Conservation (phyloP, 2,888 invertebrate genomes). For the Leptinotarsa haldemani region DNA sequence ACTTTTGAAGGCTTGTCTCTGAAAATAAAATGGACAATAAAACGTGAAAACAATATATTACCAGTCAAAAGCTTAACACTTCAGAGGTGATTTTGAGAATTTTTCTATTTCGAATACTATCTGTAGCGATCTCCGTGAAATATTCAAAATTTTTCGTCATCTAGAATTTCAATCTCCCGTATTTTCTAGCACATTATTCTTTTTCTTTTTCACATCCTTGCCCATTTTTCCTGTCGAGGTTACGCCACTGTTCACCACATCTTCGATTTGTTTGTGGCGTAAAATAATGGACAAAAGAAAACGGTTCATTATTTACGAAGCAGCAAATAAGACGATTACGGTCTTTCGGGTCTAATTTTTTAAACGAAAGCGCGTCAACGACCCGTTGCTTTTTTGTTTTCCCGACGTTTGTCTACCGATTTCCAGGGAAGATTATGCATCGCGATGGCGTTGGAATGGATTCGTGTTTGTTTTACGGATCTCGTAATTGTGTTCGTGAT, state of each 20-base stretch:
- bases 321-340: constrained; percentile 54
- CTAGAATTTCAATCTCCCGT: no score
- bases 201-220: neutral
- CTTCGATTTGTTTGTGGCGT: constrained; percentile 35
- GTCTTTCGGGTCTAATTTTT: constrained; percentile 47
- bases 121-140: no score
- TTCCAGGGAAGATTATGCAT: constrained; percentile 29
- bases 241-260: constrained; percentile 18
- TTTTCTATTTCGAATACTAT: no score
- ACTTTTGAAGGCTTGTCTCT: no score
- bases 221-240: neutral
- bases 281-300: constrained; percentile 50
- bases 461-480: constrained; percentile 30
- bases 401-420: constrained; percentile 32
- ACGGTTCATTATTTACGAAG: constrained; percentile 53
- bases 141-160: no score
- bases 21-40: no score
- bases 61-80: no score
- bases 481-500: constrained; percentile 23
- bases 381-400: constrained; percentile 36
- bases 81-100: no score
- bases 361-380: constrained; percentile 42
- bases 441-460: constrained; percentile 21
- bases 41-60: no score
- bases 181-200: neutral